Conservation (phyloP, 2,113 vertebrate species). For the Carlito syrichta region DNA sequence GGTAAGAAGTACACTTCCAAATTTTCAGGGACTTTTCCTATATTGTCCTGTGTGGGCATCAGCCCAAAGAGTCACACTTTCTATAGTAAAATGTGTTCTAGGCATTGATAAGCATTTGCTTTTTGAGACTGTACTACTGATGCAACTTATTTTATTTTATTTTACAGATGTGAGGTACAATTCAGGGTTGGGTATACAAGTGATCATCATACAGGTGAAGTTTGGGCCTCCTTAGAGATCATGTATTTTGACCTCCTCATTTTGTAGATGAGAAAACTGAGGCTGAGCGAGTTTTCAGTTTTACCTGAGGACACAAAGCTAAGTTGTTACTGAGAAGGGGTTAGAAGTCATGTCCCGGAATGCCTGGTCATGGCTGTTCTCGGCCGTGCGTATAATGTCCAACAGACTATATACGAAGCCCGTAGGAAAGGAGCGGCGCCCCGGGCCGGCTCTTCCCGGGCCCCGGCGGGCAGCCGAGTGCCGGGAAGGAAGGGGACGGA, state of each 20-base stretch:
- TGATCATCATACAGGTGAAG: too few species aligned
- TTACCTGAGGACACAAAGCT: not conserved
- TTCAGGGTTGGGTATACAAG: too few species aligned
- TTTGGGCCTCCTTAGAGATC: too few species aligned
- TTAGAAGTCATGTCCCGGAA: not conserved
- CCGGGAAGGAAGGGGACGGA: not conserved
- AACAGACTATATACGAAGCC: too few species aligned
- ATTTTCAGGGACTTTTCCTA: not conserved
- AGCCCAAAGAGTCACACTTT: not conserved
- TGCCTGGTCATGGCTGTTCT: too few species aligned
- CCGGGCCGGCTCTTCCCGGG: not conserved
- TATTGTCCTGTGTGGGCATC: not conserved
- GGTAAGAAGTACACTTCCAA: not conserved
- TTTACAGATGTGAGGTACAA: too few species aligned
- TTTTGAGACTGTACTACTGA: not conserved
- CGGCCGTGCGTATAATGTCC: too few species aligned
- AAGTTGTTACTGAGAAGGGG: not conserved
- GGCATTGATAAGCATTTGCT: not conserved
- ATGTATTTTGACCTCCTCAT: not conserved
- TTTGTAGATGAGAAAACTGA: not conserved
- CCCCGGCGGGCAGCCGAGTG: too few species aligned
- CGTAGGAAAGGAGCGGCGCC: not conserved
- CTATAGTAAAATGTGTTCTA: not conserved
- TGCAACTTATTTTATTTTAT: too few species aligned
- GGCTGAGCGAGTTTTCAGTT: not conserved